Percentiles rank a stretch among this genome's conserved stretches.
phyloP scores from a whole-genome alignment of 2,888 invertebrate genomes.

The Phorcus lineatus region DNA sequence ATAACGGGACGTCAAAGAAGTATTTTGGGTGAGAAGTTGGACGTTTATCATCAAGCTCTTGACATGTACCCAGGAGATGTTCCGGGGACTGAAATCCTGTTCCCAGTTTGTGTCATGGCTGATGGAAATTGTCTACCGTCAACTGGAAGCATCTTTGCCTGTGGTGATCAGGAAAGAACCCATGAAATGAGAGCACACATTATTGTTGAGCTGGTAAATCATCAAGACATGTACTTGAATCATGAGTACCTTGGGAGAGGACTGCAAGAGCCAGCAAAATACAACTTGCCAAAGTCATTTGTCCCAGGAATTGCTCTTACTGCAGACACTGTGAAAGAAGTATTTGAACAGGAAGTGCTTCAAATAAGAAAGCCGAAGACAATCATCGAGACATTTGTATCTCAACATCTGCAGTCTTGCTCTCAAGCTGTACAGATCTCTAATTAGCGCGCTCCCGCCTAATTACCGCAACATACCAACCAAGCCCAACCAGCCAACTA shows the following conservation, averaged over 20 bases:
- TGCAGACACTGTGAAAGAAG: constrained; percentile 13
- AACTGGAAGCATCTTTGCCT: constrained; percentile 26
- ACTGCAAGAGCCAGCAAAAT: constrained; percentile 11
- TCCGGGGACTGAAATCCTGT: constrained; percentile 20
- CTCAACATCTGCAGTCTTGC: too few relatives aligned
- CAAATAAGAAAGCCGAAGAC: constrained; percentile 11
- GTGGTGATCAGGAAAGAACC: constrained; percentile 24
- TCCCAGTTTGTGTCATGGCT: constrained; percentile 17
- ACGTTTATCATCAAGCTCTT: constrained; percentile 29
- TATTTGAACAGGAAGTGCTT: constrained; percentile 29
- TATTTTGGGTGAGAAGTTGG: constrained; percentile 17
- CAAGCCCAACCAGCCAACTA: too few relatives aligned
- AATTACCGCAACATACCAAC: too few relatives aligned
- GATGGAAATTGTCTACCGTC: constrained; percentile 33
- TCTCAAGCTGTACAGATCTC: too few relatives aligned
- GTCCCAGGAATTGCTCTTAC: constrained; percentile 29
- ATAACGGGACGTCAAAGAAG: constrained; percentile 1
- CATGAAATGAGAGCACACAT: constrained; percentile 32
- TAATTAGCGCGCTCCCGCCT: too few relatives aligned
- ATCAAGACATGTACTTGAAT: constrained; percentile 29
- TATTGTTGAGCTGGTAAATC: constrained; percentile 29
- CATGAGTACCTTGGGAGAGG: neutral
- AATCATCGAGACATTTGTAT: too few relatives aligned
- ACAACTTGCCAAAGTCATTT: constrained; percentile 25
- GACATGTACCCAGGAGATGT: constrained; percentile 33